Conservation (phyloP, 2,797 vertebrate genomes). For the Botia kubotai region DNA sequence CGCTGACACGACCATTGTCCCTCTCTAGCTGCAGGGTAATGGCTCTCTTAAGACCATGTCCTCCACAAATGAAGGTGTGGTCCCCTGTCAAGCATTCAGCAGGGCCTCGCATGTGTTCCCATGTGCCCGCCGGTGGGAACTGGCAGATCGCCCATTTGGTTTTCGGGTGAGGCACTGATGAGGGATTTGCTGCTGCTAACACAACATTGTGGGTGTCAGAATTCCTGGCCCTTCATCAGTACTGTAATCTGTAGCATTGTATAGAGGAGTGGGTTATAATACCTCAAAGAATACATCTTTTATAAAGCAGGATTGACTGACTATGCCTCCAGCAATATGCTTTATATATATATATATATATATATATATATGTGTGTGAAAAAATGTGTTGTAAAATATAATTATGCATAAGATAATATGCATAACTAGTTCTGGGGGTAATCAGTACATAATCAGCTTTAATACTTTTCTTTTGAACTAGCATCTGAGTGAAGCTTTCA, state of each 20-base stretch:
- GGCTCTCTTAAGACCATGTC: conserved; percentile 36
- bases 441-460: too few relatives aligned
- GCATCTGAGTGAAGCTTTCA: too few relatives aligned
- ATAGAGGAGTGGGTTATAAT: conserved; percentile 25
- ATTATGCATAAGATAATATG: not conserved
- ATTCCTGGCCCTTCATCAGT: conserved; percentile 37
- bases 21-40: conserved; percentile 42
- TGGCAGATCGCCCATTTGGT: conserved; percentile 34
- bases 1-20: conserved; percentile 35
- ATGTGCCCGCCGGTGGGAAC: conserved; percentile 37
- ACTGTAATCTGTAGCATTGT: conserved; percentile 28
- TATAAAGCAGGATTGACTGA: not conserved
- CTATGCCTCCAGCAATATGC: not conserved
- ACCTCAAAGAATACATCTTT: conserved; percentile 27
- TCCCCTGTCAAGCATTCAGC: conserved; percentile 36
- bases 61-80: conserved; percentile 49
- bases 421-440: too few relatives aligned
- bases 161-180: conserved; percentile 37
- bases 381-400: not conserved
- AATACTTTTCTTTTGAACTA: too few relatives aligned
- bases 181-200: conserved; percentile 46
- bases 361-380: too few relatives aligned
- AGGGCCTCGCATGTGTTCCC: conserved; percentile 29
- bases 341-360: not conserved
- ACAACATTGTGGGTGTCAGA: conserved; percentile 43